Evolutionary conservation across 2,113 vertebrate species (phyloP).

Genomic region (Tretioscincus oriximinensis): DNA sequence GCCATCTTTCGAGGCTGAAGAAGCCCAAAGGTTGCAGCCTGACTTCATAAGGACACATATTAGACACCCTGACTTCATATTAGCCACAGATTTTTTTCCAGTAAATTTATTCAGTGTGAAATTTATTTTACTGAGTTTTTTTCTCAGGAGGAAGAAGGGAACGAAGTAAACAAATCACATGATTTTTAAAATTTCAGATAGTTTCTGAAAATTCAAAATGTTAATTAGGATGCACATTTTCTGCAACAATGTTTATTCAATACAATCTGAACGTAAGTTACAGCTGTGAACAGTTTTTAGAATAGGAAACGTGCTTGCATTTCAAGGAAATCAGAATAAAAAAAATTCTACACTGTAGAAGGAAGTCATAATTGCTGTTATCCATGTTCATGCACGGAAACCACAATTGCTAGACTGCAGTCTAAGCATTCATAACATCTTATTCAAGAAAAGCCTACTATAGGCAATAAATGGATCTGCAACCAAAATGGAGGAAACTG

Average conservation of each 20-base stretch:
- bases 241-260: conserved; percentile 72
- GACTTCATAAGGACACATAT: too few relatives aligned
- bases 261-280: conserved; percentile 69
- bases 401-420: conserved; percentile 47
- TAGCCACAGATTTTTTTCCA: conserved; percentile 23
- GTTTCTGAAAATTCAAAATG: conserved; percentile 47
- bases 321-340: conserved; percentile 73
- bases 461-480: conserved; percentile 23
- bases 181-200: conserved; percentile 7
- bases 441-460: conserved; percentile 61
- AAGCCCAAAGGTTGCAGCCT: too few relatives aligned
- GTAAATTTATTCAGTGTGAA: conserved; percentile 16
- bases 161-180: neutral
- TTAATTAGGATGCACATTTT: conserved; percentile 40
- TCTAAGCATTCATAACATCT: conserved; percentile 55
- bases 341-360: conserved; percentile 81
- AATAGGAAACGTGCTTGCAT: conserved; percentile 62
- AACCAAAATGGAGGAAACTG: conserved; percentile 46
- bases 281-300: conserved; percentile 60
- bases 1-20: too few relatives aligned
- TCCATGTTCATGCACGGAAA: conserved; percentile 57
- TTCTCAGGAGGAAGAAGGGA: neutral
- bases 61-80: too few relatives aligned
- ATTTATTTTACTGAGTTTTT: conserved; percentile 1
- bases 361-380: conserved; percentile 67